These are phyloP conservation scores for Phymorhynchus buccinoides DNA, from an alignment of 1,140 invertebrate species.

Conservation along the genomic window DNA sequence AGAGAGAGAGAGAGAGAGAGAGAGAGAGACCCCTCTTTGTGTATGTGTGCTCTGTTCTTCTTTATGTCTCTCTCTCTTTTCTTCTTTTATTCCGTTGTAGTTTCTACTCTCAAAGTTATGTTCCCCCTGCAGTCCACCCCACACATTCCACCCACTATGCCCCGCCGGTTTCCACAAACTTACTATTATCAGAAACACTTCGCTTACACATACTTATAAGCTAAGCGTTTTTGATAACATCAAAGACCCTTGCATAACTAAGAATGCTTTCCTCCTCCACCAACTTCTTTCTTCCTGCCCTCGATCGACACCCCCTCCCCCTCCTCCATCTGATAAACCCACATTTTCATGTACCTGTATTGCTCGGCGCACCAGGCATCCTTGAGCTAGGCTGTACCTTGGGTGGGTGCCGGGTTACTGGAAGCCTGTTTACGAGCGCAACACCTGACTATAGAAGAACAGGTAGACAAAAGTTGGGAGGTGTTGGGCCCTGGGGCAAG, in stretches of 20 bases:
- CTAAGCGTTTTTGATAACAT: no score
- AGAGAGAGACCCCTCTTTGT: not conserved
- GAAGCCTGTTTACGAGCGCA: conserved; percentile 27
- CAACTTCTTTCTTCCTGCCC: not conserved
- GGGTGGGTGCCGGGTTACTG: not conserved
- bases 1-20: not conserved
- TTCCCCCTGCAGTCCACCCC: no score
- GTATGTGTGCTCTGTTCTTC: not conserved
- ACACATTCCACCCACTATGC: no score
- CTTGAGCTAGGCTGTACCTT: no score
- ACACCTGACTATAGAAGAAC: conserved; percentile 23
- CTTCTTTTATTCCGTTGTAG: no score
- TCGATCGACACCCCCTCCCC: not conserved
- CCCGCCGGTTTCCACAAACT: no score
- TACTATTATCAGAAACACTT: no score
- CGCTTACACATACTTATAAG: no score
- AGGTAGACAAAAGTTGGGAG: not conserved
- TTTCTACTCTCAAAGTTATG: no score
- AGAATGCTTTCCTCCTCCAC: not conserved
- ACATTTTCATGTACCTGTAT: no score
- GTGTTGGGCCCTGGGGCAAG: not conserved
- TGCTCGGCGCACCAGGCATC: not conserved
- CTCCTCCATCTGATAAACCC: not conserved
- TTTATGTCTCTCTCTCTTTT: no score
- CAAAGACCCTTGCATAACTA: no score